Conservation (phyloP, 2,113 vertebrate species). For the Cinclus cinclus region DNA sequence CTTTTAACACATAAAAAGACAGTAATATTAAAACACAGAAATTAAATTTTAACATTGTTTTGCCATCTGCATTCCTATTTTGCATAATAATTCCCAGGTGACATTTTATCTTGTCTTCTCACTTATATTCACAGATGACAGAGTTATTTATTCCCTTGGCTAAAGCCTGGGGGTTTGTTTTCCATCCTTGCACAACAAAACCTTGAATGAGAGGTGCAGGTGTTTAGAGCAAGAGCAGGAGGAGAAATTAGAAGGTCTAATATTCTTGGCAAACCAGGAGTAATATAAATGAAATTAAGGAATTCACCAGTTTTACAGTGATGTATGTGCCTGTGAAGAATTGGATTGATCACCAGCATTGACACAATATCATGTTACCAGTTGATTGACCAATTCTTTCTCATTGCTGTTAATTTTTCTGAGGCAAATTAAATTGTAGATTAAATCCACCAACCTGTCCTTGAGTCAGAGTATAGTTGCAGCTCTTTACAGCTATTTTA, state of each 20-base stretch:
- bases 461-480: not conserved
- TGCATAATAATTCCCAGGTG: constrained; percentile 33
- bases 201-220: not conserved
- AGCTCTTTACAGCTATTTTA: constrained; percentile 17
- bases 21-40: constrained; percentile 40
- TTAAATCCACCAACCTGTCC: not conserved
- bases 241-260: not conserved
- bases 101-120: constrained; percentile 17
- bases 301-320: not conserved
- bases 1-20: constrained; percentile 48
- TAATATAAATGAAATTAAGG: not conserved
- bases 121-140: constrained; percentile 15
- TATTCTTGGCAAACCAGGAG: not conserved
- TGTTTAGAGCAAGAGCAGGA: not conserved
- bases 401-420: not conserved
- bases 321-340: not conserved
- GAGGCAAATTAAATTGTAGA: not conserved
- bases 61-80: not conserved
- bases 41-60: constrained; percentile 35
- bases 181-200: not conserved
- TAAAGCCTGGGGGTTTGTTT: not conserved
- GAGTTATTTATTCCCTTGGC: not conserved
- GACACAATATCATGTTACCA: not conserved
- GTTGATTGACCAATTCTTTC: not conserved
- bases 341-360: not conserved